Percentiles rank a stretch among this genome's conserved stretches.
phyloP scores from a whole-genome alignment of 2,797 vertebrate species.

The Thripadectes ignobilis region DNA sequence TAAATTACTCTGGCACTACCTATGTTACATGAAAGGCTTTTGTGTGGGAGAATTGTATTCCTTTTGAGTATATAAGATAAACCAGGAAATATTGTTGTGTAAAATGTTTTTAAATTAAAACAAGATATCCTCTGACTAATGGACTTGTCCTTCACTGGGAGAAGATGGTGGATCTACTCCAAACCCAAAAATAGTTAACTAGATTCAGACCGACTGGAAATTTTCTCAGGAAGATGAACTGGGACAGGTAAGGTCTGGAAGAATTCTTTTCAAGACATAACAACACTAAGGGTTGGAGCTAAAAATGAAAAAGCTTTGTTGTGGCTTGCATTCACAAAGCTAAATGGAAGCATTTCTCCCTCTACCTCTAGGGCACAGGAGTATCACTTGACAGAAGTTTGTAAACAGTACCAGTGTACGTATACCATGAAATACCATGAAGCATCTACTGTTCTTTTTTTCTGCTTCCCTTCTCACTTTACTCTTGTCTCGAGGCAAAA shows the following conservation, averaged over 20 bases:
- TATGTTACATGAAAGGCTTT: neutral
- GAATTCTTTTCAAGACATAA: neutral
- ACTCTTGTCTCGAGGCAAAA: slow-evolving; percentile 39
- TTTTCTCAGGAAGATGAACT: neutral
- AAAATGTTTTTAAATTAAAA: neutral
- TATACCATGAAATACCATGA: neutral
- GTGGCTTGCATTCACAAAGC: neutral
- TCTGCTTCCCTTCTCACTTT: neutral
- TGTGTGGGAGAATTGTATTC: neutral
- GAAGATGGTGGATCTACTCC: neutral
- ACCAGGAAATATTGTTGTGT: neutral
- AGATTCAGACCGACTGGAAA: neutral
- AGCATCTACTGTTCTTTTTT: neutral
- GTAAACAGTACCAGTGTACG: neutral
- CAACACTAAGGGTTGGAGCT: neutral
- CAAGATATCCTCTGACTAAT: neutral
- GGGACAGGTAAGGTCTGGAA: neutral
- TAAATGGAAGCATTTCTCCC: neutral
- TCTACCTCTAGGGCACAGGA: neutral
- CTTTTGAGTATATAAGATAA: neutral
- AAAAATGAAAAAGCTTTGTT: neutral
- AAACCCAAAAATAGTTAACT: neutral
- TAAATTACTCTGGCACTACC: neutral
- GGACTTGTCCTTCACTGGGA: neutral
- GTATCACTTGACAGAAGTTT: neutral